Percentiles rank a stretch among this genome's conserved stretches.
These are phyloP conservation scores for human (Homo sapiens) DNA, from an alignment of 2,113 vertebrate species.

Conservation along the genomic window DNA sequence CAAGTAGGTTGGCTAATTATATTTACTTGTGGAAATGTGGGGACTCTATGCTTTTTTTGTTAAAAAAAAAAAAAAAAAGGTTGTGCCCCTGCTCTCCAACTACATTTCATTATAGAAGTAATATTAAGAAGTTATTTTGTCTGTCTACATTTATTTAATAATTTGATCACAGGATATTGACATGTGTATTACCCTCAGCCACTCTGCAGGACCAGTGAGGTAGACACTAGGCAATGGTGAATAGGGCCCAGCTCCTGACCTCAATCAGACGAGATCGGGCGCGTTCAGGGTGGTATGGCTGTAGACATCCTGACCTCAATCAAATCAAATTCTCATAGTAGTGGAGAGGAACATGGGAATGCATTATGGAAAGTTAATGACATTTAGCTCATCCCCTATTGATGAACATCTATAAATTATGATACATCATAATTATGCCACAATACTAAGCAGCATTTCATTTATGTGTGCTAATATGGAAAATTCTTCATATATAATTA, in stretches of 20 bases:
- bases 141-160: slow-evolving; percentile 9
- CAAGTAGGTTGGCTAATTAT: not conserved
- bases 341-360: not conserved
- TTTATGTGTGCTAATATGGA: not conserved
- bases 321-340: slow-evolving; percentile 3
- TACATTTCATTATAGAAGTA: not conserved
- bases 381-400: not conserved
- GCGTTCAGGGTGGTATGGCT: too few species aligned
- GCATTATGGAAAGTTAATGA: slow-evolving; percentile 38
- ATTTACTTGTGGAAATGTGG: not conserved
- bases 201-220: not conserved
- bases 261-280: not conserved
- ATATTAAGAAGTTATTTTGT: slow-evolving; percentile 1
- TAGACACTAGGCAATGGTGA: not conserved
- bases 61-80: not conserved
- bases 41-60: not conserved
- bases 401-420: slow-evolving; percentile 48
- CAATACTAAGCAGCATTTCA: not conserved
- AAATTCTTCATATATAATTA: slow-evolving; percentile 16
- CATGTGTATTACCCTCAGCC: not conserved
- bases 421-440: slow-evolving; percentile 6
- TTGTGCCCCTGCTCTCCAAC: not conserved
- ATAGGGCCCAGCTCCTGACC: not conserved
- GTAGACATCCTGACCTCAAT: not conserved
- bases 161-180: slow-evolving; percentile 16